phyloP scores from a whole-genome alignment of 2,888 invertebrate genomes.

The Netelia melanura region DNA sequence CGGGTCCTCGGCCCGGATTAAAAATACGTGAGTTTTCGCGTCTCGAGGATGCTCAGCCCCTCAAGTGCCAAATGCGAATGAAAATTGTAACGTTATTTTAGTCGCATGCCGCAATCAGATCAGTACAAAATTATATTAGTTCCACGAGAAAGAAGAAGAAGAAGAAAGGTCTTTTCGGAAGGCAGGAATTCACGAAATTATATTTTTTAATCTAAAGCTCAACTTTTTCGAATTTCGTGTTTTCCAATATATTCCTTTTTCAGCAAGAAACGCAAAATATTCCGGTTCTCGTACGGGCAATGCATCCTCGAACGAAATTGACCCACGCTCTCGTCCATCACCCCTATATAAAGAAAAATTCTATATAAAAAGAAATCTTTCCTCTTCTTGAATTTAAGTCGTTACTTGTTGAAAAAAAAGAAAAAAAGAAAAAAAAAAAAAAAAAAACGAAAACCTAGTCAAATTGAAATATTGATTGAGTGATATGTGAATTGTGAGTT shows the following conservation, averaged over 20 bases:
- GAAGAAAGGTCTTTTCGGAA: not conserved
- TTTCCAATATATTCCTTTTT: not conserved
- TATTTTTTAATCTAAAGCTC: not conserved
- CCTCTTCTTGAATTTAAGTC: constrained; percentile 73
- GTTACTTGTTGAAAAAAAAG: constrained; percentile 73
- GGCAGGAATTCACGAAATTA: not conserved
- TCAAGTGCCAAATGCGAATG: constrained; percentile 28
- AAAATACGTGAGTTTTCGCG: constrained; percentile 22
- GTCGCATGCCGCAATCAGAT: not conserved
- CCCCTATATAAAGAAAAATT: constrained; percentile 38
- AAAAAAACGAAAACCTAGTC: constrained; percentile 46
- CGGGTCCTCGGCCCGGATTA: not conserved
- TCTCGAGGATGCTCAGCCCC: constrained; percentile 46
- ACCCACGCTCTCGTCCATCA: not conserved
- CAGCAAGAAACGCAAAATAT: not conserved
- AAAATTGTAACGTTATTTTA: constrained; percentile 9
- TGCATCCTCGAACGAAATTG: constrained; percentile 42
- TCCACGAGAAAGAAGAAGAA: not conserved
- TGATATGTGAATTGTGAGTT: constrained; percentile 34
- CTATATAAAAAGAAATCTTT: constrained; percentile 28
- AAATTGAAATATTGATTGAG: constrained; percentile 57
- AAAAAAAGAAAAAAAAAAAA: constrained; percentile 53
- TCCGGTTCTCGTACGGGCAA: constrained; percentile 2
- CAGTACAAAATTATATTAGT: not conserved
- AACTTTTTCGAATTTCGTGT: not conserved